phyloP scores from a whole-genome alignment of 2,113 vertebrate species.

The Lampris incognitus region DNA sequence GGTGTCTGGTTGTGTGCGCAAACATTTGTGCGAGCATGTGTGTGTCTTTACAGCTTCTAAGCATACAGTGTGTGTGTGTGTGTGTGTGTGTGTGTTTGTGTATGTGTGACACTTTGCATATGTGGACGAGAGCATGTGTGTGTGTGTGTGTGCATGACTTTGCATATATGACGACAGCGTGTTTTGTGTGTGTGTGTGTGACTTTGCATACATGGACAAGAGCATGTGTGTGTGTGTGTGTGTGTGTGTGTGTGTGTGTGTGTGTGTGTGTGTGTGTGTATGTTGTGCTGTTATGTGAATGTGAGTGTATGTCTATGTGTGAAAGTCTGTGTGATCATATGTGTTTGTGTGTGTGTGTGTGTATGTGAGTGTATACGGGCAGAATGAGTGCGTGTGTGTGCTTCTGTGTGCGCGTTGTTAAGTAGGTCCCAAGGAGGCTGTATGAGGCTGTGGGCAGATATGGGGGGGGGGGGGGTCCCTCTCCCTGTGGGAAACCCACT shows the following conservation, averaged over 20 bases:
- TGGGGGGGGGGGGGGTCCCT: slow-evolving; percentile 15
- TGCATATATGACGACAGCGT: not conserved
- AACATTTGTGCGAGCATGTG: too few species aligned
- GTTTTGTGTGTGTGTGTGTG: not conserved
- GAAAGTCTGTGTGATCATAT: not conserved
- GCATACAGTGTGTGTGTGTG: too few species aligned
- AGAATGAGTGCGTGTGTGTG: not conserved
- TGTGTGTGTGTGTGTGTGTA: slow-evolving; percentile 1
- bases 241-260: not conserved
- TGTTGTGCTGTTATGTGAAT: not conserved
- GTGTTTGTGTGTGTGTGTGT: slow-evolving; percentile 43
- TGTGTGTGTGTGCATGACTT: not conserved
- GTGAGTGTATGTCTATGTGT: not conserved
- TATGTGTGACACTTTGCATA: too few species aligned
- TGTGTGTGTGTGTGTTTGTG: too few species aligned
- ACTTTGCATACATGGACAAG: not conserved
- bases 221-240: not conserved
- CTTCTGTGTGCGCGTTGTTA: slow-evolving; percentile 28
- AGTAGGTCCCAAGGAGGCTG: slow-evolving; percentile 69
- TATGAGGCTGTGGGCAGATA: slow-evolving; percentile 41
- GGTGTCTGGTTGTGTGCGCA: slow-evolving; percentile 1
- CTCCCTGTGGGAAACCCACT: slow-evolving; percentile 62
- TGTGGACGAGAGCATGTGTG: too few species aligned
- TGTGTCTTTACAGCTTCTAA: too few species aligned
- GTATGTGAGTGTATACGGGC: not conserved